A percentile compares a stretch with the other conserved stretches of the same genome.
Evolutionary conservation across 2,113 vertebrate genomes (phyloP).

Genomic region (Mustelus asterias): DNA sequence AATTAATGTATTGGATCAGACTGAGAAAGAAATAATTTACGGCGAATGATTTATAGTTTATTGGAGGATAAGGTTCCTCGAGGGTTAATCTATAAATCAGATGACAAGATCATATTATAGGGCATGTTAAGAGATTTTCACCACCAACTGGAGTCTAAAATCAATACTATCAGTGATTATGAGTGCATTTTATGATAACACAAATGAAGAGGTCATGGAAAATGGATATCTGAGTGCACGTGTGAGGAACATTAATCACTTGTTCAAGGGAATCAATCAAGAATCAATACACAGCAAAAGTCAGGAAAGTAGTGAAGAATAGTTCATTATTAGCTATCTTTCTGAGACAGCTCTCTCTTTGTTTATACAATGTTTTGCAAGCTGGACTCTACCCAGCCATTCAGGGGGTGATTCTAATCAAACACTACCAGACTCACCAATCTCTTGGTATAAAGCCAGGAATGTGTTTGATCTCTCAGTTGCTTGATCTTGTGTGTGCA

Average conservation of each 20-base stretch:
- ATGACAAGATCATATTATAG: not conserved
- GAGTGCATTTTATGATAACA: not conserved
- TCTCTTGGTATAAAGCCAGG: not conserved
- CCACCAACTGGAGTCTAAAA: not conserved
- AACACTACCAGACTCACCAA: not conserved
- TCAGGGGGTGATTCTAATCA: not conserved
- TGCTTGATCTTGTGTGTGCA: not conserved
- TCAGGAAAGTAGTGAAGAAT: not conserved
- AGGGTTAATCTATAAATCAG: not conserved
- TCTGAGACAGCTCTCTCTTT: not conserved
- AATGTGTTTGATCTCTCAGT: not conserved
- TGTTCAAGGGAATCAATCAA: not conserved
- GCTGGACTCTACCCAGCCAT: not conserved
- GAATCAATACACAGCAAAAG: not conserved
- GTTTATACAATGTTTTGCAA: not conserved
- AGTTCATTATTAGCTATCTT: not conserved
- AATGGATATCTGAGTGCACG: not conserved
- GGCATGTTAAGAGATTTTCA: too few relatives aligned
- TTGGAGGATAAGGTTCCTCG: not conserved
- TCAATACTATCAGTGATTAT: not conserved
- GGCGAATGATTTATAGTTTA: not conserved
- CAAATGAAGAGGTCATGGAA: not conserved
- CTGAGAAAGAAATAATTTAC: not conserved
- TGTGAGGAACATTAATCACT: not conserved
- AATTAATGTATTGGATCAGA: not conserved